Percentiles rank a stretch among this genome's conserved stretches.
These are phyloP conservation scores for Ptyas mucosa DNA, from an alignment of 2,113 vertebrate species.

Conservation along the genomic window DNA sequence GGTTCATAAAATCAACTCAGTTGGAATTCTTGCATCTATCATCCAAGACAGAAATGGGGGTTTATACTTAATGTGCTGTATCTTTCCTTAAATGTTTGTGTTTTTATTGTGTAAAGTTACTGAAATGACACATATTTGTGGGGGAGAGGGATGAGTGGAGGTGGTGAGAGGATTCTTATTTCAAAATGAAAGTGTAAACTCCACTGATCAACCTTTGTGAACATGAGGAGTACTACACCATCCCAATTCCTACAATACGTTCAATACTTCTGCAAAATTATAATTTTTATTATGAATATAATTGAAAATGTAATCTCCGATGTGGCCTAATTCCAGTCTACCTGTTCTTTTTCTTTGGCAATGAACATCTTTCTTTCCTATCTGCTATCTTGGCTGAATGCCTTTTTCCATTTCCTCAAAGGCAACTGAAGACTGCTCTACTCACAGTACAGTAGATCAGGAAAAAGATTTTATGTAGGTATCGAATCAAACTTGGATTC, in stretches of 20 bases:
- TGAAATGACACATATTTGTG: constrained; percentile 38
- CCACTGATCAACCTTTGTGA: not conserved
- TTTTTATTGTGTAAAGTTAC: constrained; percentile 54
- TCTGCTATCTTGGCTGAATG: constrained; percentile 2
- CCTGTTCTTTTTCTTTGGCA: not conserved
- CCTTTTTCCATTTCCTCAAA: not conserved
- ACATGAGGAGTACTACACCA: not conserved
- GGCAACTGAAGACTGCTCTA: not conserved
- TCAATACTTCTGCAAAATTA: not conserved
- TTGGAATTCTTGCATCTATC: constrained; percentile 77
- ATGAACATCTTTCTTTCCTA: not conserved
- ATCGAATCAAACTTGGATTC: not conserved
- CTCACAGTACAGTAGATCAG: not conserved
- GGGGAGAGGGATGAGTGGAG: not conserved
- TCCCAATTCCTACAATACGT: not conserved
- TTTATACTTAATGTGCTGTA: constrained; percentile 77
- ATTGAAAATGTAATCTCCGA: not conserved
- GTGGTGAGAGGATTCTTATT: constrained; percentile 12
- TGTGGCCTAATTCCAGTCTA: not conserved
- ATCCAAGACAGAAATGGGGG: constrained; percentile 75
- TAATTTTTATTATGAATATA: not conserved
- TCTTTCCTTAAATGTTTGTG: constrained; percentile 66
- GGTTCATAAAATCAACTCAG: constrained; percentile 76
- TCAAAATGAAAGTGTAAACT: not conserved
- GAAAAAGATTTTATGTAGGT: not conserved